Conservation (phyloP, 2,888 invertebrate genomes). For the Sesia apiformis region DNA sequence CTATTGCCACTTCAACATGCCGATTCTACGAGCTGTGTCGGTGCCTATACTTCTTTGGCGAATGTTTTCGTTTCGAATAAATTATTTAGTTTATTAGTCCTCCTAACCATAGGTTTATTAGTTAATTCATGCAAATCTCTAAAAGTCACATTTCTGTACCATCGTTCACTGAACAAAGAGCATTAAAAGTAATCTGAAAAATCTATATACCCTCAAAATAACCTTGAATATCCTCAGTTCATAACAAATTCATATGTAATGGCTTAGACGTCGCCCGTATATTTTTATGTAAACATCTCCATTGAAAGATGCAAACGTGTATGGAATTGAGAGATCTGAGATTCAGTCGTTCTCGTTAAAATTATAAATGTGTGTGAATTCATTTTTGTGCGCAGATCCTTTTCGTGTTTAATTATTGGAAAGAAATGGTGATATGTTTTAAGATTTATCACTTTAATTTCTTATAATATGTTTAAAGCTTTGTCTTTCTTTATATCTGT, state of each 20-base stretch:
- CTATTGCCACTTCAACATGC: too few species aligned
- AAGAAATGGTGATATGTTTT: too few species aligned
- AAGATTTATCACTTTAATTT: too few species aligned
- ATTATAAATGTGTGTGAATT: background rate
- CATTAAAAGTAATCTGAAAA: background rate
- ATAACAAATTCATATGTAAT: background rate
- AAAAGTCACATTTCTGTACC: too few species aligned
- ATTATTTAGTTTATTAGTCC: too few species aligned
- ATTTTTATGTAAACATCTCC: background rate
- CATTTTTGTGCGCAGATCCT: background rate
- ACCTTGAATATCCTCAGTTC: background rate
- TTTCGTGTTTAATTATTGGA: background rate
- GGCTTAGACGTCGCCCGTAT: background rate
- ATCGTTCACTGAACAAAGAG: background rate
- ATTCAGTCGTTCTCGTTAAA: background rate
- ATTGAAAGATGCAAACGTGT: background rate
- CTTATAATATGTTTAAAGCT: too few species aligned
- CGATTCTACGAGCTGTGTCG: too few species aligned
- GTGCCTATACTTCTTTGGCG: too few species aligned
- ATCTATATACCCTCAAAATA: background rate
- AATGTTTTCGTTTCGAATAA: too few species aligned
- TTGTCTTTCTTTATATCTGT: too few species aligned
- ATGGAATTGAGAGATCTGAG: background rate
- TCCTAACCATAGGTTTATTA: too few species aligned
- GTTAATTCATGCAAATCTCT: too few species aligned